These are phyloP conservation scores for Thereva unica DNA, from an alignment of 2,888 invertebrate genomes.

Conservation along the genomic window DNA sequence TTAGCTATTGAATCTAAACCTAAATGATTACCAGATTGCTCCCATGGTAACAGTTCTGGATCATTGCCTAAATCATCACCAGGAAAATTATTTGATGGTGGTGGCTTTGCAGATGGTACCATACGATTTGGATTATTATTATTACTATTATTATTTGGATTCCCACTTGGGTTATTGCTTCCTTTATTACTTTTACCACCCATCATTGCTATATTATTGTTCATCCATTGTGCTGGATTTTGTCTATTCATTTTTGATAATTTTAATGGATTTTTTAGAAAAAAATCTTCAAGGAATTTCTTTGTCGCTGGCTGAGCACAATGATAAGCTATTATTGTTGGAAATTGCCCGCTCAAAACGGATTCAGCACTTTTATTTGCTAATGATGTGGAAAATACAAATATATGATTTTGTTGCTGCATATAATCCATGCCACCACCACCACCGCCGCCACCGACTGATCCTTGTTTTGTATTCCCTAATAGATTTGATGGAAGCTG, in stretches of 20 bases:
- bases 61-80: slow-evolving; percentile 57
- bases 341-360: slow-evolving; percentile 85
- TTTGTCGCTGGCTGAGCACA: slow-evolving; percentile 95
- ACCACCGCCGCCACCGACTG: slow-evolving; percentile 33
- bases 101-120: slow-evolving; percentile 35
- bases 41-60: slow-evolving; percentile 60
- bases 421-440: slow-evolving; percentile 63
- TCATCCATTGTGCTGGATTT: slow-evolving; percentile 74
- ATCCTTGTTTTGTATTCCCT: slow-evolving; percentile 9
- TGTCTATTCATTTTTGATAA: slow-evolving; percentile 84
- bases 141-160: slow-evolving; percentile 37
- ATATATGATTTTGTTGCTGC: slow-evolving; percentile 97
- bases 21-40: slow-evolving; percentile 53
- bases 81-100: slow-evolving; percentile 37
- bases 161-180: slow-evolving; percentile 60
- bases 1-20: slow-evolving; percentile 46
- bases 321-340: slow-evolving; percentile 92
- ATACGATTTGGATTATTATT: slow-evolving; percentile 31
- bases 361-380: slow-evolving; percentile 95
- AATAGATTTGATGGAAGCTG: slow-evolving; percentile 20
- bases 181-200: slow-evolving; percentile 59
- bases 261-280: slow-evolving; percentile 88
- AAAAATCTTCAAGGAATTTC: slow-evolving; percentile 78
- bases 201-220: slow-evolving; percentile 75
- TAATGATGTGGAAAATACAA: slow-evolving; percentile 92